These are phyloP conservation scores for Drosophila melanosoma DNA, from an alignment of 2,888 invertebrate genomes.

Conservation along the genomic window DNA sequence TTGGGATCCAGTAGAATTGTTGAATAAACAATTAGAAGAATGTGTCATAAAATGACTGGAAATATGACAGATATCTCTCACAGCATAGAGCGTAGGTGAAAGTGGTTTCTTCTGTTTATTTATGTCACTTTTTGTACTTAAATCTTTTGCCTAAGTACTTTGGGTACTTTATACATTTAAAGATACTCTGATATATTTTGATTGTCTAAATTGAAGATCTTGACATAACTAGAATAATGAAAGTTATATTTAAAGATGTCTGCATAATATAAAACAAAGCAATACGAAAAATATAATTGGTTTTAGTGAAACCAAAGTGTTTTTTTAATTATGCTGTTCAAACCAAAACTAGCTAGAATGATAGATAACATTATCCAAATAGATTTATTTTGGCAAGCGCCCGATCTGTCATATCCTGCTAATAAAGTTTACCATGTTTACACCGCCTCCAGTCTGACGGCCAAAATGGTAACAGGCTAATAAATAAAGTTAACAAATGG, in stretches of 20 bases:
- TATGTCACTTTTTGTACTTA: not conserved
- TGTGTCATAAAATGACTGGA: conserved; percentile 69
- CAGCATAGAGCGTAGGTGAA: conserved; percentile 48
- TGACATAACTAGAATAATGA: conserved; percentile 21
- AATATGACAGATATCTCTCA: conserved; percentile 49
- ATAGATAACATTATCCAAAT: conserved; percentile 18
- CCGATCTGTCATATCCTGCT: conserved; percentile 52
- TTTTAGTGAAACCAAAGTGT: not conserved
- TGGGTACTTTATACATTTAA: conserved; percentile 24
- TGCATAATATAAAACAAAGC: not conserved
- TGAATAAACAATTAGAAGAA: conserved; percentile 40
- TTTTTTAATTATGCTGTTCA: not conserved
- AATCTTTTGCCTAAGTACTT: conserved; percentile 15
- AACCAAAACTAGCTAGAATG: not conserved
- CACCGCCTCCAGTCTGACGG: conserved; percentile 57
- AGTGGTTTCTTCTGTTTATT: conserved; percentile 37
- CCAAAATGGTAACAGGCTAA: conserved; percentile 63
- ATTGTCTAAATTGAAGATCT: conserved; percentile 16
- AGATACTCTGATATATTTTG: conserved; percentile 10
- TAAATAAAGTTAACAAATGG: conserved; percentile 68
- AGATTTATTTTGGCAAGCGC: conserved; percentile 48
- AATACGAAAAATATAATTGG: not conserved
- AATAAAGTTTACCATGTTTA: conserved; percentile 46
- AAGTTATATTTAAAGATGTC: conserved; percentile 17
- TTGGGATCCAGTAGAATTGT: conserved; percentile 18